Evolutionary conservation across 2,888 invertebrate genomes (phyloP).

Genomic region (Campoplex nolae): DNA sequence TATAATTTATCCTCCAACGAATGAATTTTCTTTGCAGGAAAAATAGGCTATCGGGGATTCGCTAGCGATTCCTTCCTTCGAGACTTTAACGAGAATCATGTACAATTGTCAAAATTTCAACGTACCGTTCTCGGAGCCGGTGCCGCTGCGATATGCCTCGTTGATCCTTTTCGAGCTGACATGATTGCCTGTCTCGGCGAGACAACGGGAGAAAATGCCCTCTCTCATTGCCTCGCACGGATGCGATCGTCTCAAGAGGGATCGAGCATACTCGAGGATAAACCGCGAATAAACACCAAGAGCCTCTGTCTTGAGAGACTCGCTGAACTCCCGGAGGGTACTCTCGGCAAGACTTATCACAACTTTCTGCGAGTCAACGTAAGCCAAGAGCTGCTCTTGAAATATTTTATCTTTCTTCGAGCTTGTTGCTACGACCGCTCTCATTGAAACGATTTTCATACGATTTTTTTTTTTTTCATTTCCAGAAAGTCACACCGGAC

Average conservation of each 20-base stretch:
- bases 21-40: conserved; percentile 70
- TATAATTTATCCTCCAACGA: conserved; percentile 71
- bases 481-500: conserved; percentile 95
- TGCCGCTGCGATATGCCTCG: conserved; percentile 93
- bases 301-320: conserved; percentile 92
- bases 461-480: background rate
- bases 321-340: conserved; percentile 90
- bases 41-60: conserved; percentile 70
- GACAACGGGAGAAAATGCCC: conserved; percentile 91
- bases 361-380: conserved; percentile 93
- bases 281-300: conserved; percentile 94
- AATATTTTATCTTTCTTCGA: background rate
- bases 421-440: background rate
- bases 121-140: conserved; percentile 92
- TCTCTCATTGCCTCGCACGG: conserved; percentile 89
- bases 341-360: conserved; percentile 94
- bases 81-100: conserved; percentile 88
- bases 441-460: no score
- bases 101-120: conserved; percentile 90
- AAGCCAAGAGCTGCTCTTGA: conserved; percentile 76
- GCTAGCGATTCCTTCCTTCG: conserved; percentile 86
- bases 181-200: conserved; percentile 98
- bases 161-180: conserved; percentile 93
- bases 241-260: conserved; percentile 94
- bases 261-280: conserved; percentile 89